phyloP scores from a whole-genome alignment of 2,888 invertebrate genomes.

The Cynaeus angustus region DNA sequence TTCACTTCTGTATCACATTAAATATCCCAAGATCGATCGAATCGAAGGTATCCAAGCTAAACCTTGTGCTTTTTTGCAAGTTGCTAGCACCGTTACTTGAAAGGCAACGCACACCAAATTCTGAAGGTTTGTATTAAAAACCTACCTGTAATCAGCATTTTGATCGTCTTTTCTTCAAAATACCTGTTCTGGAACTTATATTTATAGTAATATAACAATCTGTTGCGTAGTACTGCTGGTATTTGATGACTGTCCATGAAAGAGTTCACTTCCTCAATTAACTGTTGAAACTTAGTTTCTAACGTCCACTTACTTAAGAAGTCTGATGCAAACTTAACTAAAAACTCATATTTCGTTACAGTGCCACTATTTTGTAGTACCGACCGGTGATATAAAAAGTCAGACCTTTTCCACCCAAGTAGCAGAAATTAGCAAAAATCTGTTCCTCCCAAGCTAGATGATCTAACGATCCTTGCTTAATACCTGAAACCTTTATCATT shows the following conservation, averaged over 20 bases:
- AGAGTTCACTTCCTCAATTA: constrained; percentile 69
- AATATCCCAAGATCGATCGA: too few species aligned
- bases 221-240: constrained; percentile 54
- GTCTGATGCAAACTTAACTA: constrained; percentile 57
- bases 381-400: neutral
- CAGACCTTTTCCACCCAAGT: neutral
- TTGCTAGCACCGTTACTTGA: too few species aligned
- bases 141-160: constrained; percentile 41
- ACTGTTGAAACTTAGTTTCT: constrained; percentile 68
- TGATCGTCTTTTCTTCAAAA: constrained; percentile 69
- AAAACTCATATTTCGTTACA: neutral
- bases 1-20: too few species aligned
- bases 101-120: too few species aligned
- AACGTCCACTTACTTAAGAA: constrained; percentile 62
- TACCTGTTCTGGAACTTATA: constrained; percentile 69
- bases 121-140: too few species aligned
- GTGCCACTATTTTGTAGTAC: neutral
- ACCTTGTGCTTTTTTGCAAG: too few species aligned
- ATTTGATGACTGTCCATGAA: neutral
- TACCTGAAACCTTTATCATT: constrained; percentile 6
- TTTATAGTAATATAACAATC: constrained; percentile 68
- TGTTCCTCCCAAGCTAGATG: neutral
- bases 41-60: too few species aligned
- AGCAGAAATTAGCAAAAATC: neutral
- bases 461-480: neutral